These are phyloP conservation scores for Lottia gigantea DNA, from an alignment of 2,888 invertebrate species.

Conservation along the genomic window DNA sequence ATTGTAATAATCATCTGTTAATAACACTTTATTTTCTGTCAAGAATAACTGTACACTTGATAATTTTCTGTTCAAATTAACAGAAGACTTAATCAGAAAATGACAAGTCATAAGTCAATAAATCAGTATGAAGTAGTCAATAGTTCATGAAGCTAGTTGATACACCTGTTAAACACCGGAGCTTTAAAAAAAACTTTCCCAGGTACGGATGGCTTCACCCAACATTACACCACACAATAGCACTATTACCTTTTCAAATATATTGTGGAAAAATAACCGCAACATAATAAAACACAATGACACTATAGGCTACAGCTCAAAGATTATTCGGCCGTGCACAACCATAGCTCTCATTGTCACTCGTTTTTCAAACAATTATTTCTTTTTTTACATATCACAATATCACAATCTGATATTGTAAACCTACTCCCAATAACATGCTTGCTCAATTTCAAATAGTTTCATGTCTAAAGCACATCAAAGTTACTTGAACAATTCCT, in stretches of 20 bases:
- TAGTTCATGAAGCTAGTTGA: neutral
- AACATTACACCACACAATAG: conserved; percentile 9
- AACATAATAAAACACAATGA: conserved; percentile 9
- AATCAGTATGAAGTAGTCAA: neutral
- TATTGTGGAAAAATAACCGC: conserved; percentile 1
- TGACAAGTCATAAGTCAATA: neutral
- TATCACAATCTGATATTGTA: neutral
- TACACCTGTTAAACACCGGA: neutral
- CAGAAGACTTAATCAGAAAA: too few species aligned
- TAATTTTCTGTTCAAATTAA: too few species aligned
- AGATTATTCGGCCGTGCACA: conserved; percentile 8
- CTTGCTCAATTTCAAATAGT: conserved; percentile 1
- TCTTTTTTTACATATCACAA: conserved; percentile 3
- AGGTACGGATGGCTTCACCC: neutral
- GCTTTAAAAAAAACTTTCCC: conserved; percentile 4
- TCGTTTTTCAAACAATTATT: neutral
- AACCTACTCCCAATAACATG: neutral
- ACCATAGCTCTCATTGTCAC: neutral
- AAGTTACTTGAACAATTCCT: neutral
- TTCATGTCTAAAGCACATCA: neutral
- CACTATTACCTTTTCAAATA: conserved; percentile 9
- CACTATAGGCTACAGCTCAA: conserved; percentile 3
- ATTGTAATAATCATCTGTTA: too few species aligned
- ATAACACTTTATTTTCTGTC: too few species aligned
- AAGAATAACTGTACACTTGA: too few species aligned